phyloP scores from a whole-genome alignment of 2,888 invertebrate species.

The Seira ritae region DNA sequence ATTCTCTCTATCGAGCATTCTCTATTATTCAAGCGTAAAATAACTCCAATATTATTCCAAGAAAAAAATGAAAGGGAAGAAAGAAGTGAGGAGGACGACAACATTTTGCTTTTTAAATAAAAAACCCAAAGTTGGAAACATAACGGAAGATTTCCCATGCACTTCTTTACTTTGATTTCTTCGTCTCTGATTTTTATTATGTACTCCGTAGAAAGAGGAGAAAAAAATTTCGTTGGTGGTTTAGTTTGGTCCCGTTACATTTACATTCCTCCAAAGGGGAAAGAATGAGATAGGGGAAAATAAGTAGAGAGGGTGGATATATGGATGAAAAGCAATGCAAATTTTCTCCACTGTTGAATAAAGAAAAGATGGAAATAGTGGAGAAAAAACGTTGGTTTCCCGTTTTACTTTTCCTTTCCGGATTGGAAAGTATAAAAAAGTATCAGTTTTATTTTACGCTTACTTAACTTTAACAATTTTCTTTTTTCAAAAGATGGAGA shows the following conservation, averaged over 20 bases:
- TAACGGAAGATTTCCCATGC: neutral
- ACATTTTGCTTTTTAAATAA: conserved; percentile 47
- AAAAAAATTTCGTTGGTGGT: neutral
- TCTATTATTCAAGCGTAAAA: neutral
- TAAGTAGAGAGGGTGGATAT: neutral
- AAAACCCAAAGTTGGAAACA: conserved; percentile 10
- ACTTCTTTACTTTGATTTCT: conserved; percentile 32
- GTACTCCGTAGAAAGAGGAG: neutral
- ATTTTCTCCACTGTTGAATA: conserved; percentile 46
- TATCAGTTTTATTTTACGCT: neutral
- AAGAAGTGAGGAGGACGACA: conserved; percentile 28
- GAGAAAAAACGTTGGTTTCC: conserved; percentile 33
- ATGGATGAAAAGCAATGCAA: conserved; percentile 28
- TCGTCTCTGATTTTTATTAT: conserved; percentile 27
- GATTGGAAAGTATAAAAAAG: neutral
- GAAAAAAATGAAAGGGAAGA: neutral
- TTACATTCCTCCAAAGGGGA: no score
- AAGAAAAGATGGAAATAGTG: neutral
- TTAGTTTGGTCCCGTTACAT: no score
- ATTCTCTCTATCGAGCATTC: neutral
- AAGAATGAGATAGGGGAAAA: neutral
- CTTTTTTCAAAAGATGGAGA: neutral
- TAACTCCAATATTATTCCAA: neutral
- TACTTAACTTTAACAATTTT: neutral
- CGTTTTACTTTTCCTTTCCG: no score